Conservation (phyloP, 1,140 invertebrate species). For the Helicoverpa armigera region DNA sequence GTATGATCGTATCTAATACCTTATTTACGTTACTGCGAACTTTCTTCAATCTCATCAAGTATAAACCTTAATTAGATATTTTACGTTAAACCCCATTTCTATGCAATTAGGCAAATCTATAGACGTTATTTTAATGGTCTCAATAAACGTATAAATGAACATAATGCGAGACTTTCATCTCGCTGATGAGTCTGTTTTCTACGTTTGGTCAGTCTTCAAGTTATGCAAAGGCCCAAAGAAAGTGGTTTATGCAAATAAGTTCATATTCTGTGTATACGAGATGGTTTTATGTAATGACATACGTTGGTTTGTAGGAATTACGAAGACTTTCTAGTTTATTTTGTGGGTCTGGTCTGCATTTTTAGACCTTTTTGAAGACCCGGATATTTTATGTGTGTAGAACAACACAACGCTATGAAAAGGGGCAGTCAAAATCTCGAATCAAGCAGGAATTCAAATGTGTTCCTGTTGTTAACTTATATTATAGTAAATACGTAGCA, state of each 20-base stretch:
- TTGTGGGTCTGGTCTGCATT: neutral
- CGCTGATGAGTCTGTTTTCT: slow-evolving; percentile 7
- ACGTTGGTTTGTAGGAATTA: slow-evolving; percentile 5
- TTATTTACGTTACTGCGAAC: too few relatives aligned
- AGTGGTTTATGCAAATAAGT: slow-evolving; percentile 53
- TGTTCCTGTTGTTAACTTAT: too few relatives aligned
- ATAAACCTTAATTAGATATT: too few relatives aligned
- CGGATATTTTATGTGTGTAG: too few relatives aligned
- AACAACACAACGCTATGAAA: too few relatives aligned
- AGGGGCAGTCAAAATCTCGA: too few relatives aligned
- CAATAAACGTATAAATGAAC: neutral
- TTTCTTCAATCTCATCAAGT: too few relatives aligned
- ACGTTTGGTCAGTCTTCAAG: slow-evolving; percentile 18
- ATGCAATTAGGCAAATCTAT: neutral
- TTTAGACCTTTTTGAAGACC: too few relatives aligned
- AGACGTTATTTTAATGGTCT: neutral
- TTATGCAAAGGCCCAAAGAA: slow-evolving; percentile 55
- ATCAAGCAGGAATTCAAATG: too few relatives aligned
- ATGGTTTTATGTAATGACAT: slow-evolving; percentile 40
- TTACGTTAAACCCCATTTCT: too few relatives aligned
- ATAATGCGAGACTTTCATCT: slow-evolving; percentile 17
- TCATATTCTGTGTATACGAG: slow-evolving; percentile 31
- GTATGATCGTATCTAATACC: too few relatives aligned
- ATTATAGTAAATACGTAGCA: too few relatives aligned
- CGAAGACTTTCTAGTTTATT: slow-evolving; percentile 23